Conservation (phyloP, 2,797 vertebrate species). For the Orientallactaga sibirica region DNA sequence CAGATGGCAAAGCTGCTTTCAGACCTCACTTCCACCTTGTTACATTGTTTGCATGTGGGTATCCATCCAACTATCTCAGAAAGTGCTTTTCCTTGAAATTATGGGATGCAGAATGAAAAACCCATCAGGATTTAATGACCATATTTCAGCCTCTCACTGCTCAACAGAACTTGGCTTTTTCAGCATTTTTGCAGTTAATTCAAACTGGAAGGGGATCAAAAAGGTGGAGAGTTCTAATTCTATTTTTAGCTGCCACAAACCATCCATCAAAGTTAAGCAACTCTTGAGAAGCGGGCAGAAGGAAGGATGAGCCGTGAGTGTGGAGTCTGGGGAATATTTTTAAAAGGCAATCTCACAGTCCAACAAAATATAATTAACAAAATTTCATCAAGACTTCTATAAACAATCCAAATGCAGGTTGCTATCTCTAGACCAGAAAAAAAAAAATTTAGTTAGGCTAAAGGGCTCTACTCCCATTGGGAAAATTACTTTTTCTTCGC, state of each 20-base stretch:
- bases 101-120: slow-evolving; percentile 75
- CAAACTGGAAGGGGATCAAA: slow-evolving; percentile 65
- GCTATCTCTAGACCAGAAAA: slow-evolving; percentile 72
- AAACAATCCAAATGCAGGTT: slow-evolving; percentile 75
- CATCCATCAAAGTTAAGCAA: slow-evolving; percentile 73
- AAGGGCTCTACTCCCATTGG: slow-evolving; percentile 69
- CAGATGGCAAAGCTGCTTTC: background rate
- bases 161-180: slow-evolving; percentile 67
- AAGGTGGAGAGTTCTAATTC: slow-evolving; percentile 63
- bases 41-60: slow-evolving; percentile 52
- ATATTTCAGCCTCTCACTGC: slow-evolving; percentile 60
- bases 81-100: slow-evolving; percentile 76
- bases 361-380: slow-evolving; percentile 76
- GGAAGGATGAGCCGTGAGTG: background rate
- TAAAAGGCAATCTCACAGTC: slow-evolving; percentile 65
- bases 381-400: slow-evolving; percentile 78
- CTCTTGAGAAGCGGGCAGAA: background rate
- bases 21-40: slow-evolving; percentile 24
- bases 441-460: slow-evolving; percentile 73
- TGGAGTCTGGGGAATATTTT: slow-evolving; percentile 45
- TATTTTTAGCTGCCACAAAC: slow-evolving; percentile 63
- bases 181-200: slow-evolving; percentile 65
- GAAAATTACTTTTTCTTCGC: slow-evolving; percentile 72
- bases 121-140: slow-evolving; percentile 74
- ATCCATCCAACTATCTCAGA: slow-evolving; percentile 17